Percentiles rank a stretch among this genome's conserved stretches.
phyloP scores from a whole-genome alignment of 2,888 invertebrate species.

The Thelaira solivaga region DNA sequence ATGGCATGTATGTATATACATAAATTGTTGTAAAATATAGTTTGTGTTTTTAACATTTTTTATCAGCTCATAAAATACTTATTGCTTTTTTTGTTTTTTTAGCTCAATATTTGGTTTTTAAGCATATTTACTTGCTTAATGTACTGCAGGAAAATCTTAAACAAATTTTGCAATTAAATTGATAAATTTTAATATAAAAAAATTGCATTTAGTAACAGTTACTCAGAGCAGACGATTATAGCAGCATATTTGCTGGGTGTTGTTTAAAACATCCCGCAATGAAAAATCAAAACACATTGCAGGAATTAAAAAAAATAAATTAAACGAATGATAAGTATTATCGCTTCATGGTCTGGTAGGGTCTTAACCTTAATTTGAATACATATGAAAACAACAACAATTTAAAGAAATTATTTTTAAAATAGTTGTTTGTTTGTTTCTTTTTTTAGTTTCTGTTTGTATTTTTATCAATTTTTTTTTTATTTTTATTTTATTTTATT shows the following conservation, averaged over 20 bases:
- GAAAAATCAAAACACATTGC: not conserved
- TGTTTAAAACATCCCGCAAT: conserved; percentile 12
- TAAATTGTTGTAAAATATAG: too few relatives aligned
- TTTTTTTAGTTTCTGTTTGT: not conserved
- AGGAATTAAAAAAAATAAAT: not conserved
- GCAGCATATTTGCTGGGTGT: not conserved
- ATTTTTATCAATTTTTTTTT: conserved; percentile 12
- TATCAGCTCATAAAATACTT: too few relatives aligned
- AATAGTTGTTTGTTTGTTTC: conserved; percentile 5
- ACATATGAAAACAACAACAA: not conserved
- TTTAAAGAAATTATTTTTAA: not conserved
- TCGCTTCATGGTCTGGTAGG: conserved; percentile 69
- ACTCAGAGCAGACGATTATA: not conserved
- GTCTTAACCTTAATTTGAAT: conserved; percentile 70
- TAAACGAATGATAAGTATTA: conserved; percentile 70
- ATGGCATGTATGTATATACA: too few relatives aligned
- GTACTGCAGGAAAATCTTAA: conserved; percentile 9
- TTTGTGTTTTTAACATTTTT: too few relatives aligned
- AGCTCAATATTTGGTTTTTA: not conserved
- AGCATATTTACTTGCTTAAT: too few relatives aligned
- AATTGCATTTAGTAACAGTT: conserved; percentile 35
- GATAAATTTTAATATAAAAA: not conserved
- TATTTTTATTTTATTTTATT: conserved; percentile 3
- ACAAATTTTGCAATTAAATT: conserved; percentile 25
- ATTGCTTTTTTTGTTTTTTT: too few relatives aligned